These are phyloP conservation scores for Rhopalosiphum nymphaeae DNA, from an alignment of 2,888 invertebrate genomes.

Conservation along the genomic window DNA sequence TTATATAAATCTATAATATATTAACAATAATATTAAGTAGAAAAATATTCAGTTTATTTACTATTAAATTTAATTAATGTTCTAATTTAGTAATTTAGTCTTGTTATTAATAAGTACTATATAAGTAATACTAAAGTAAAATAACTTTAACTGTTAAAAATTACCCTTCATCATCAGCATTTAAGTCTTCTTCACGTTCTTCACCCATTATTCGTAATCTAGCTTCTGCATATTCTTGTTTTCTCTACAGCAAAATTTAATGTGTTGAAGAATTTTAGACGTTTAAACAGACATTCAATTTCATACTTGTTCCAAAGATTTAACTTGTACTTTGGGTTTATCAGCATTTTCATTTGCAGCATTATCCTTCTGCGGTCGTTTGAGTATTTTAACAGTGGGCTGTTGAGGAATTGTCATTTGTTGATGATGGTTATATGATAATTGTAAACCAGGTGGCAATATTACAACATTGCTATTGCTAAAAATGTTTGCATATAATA, in stretches of 20 bases:
- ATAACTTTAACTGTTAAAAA: constrained; percentile 66
- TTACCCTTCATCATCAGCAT: constrained; percentile 74
- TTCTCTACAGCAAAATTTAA: constrained; percentile 75
- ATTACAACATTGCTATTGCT: constrained; percentile 60
- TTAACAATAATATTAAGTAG: neutral
- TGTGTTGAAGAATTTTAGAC: neutral
- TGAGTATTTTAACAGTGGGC: constrained; percentile 87
- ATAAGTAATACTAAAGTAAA: neutral
- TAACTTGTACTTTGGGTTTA: constrained; percentile 81
- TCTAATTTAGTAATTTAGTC: neutral
- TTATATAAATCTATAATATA: neutral
- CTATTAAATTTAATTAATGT: neutral
- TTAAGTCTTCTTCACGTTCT: constrained; percentile 76
- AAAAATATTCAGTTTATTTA: neutral
- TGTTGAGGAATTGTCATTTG: constrained; percentile 84
- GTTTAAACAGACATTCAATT: neutral
- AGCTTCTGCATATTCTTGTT: constrained; percentile 94
- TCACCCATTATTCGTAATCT: constrained; percentile 90
- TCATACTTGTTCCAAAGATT: constrained; percentile 79
- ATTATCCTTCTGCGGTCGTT: constrained; percentile 77
- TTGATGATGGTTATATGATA: constrained; percentile 78
- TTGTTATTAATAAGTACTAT: neutral
- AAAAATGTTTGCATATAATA: constrained; percentile 14
- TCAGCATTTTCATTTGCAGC: constrained; percentile 77
- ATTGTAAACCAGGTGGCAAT: constrained; percentile 52